Evolutionary conservation across 2,888 invertebrate species (phyloP).

Genomic region (Stramonita haemastoma): DNA sequence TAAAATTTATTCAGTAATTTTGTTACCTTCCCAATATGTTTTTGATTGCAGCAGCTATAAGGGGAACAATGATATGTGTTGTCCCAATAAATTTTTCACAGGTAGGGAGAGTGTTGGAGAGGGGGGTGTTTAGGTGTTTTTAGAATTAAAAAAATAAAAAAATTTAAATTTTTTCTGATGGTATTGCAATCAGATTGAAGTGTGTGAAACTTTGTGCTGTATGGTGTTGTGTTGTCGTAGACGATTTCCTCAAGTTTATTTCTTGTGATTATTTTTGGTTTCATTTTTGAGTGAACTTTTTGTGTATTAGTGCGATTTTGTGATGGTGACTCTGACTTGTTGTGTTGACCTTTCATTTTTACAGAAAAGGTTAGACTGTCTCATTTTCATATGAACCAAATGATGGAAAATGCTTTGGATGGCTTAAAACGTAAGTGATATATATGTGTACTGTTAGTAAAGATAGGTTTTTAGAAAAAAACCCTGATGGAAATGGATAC

Average conservation of each 20-base stretch:
- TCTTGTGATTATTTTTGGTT: not conserved
- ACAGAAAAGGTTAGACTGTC: constrained; percentile 75
- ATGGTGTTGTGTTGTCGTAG: constrained; percentile 5
- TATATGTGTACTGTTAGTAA: not conserved
- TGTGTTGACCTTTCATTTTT: constrained; percentile 41
- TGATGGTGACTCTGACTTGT: not conserved
- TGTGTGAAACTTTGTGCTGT: not conserved
- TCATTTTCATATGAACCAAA: constrained; percentile 76
- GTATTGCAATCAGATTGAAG: not conserved
- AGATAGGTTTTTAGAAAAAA: too few relatives aligned
- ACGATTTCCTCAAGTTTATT: not conserved
- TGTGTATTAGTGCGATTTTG: not conserved
- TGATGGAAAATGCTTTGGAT: constrained; percentile 75
- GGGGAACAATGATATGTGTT: too few relatives aligned
- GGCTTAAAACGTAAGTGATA: constrained; percentile 73
- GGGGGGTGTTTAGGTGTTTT: too few relatives aligned
- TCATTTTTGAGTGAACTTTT: not conserved
- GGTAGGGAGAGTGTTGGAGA: too few relatives aligned
- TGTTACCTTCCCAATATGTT: too few relatives aligned
- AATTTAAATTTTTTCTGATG: too few relatives aligned
- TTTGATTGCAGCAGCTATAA: too few relatives aligned
- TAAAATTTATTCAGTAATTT: too few relatives aligned
- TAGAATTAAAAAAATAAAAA: too few relatives aligned
- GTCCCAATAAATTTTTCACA: too few relatives aligned
- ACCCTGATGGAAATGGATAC: too few relatives aligned